Percentiles rank a stretch among this genome's conserved stretches.
Conservation (phyloP, 2,888 invertebrate genomes). For the Apoderus coryli region DNA sequence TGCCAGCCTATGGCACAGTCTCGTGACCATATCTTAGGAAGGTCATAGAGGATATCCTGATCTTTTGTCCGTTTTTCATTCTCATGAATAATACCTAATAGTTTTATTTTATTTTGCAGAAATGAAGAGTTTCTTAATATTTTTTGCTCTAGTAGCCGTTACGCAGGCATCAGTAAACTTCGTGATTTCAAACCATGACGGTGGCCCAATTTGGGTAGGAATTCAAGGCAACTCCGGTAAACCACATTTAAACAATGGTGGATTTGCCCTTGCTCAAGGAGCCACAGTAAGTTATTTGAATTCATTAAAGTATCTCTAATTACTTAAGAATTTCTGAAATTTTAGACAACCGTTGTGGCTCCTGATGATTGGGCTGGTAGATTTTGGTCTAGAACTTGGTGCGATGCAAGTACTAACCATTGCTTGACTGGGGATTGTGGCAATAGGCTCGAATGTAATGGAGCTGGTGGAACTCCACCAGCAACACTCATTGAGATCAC, state of each 20-base stretch:
- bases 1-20: too few species aligned
- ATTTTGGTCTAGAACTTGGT: conserved; percentile 30
- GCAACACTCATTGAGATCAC: conserved; percentile 34
- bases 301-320: background rate
- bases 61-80: too few species aligned
- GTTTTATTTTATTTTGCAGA: too few species aligned
- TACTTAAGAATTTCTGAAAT: background rate
- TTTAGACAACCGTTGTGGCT: conserved; percentile 11
- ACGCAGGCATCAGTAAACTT: conserved; percentile 15
- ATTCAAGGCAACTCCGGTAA: conserved; percentile 24
- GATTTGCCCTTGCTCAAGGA: conserved; percentile 19
- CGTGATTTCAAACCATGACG: conserved; percentile 18
- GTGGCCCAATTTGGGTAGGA: conserved; percentile 23
- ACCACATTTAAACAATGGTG: conserved; percentile 20
- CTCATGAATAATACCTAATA: too few species aligned
- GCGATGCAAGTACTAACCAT: conserved; percentile 24
- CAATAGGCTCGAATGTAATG: conserved; percentile 30
- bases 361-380: conserved; percentile 17
- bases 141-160: background rate
- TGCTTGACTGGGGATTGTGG: conserved; percentile 33
- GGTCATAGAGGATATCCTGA: too few species aligned
- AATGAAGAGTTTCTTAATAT: too few species aligned
- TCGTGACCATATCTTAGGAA: too few species aligned
- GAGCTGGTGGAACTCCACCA: conserved; percentile 33
- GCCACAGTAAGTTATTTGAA: conserved; percentile 19